These are phyloP conservation scores for Clistopyga incitator DNA, from an alignment of 2,888 invertebrate species.

Conservation along the genomic window DNA sequence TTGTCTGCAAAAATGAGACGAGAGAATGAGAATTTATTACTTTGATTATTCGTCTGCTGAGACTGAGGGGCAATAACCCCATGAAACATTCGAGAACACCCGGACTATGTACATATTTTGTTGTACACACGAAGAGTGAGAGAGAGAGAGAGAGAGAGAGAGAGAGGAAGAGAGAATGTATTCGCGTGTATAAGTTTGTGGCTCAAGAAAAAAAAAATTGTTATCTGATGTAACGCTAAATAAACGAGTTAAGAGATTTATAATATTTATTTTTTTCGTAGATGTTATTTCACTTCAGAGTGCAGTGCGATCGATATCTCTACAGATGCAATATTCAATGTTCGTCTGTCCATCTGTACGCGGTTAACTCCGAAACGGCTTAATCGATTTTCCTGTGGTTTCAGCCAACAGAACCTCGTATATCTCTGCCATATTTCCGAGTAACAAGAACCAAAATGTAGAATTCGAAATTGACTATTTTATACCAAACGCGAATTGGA, in stretches of 20 bases:
- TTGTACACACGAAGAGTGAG: slow-evolving; percentile 38
- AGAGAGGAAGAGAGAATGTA: not conserved
- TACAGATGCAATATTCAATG: no score
- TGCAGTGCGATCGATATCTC: not conserved
- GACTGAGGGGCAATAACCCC: slow-evolving; percentile 23
- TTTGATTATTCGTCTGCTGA: slow-evolving; percentile 4
- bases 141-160: slow-evolving; percentile 12
- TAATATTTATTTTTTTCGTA: not conserved
- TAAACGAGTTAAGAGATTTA: slow-evolving; percentile 26
- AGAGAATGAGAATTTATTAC: slow-evolving; percentile 15
- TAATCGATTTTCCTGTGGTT: no score
- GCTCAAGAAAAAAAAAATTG: slow-evolving; percentile 3
- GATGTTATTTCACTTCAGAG: not conserved
- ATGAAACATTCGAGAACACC: slow-evolving; percentile 48
- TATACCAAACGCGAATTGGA: no score
- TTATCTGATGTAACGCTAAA: not conserved
- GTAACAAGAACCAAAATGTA: no score
- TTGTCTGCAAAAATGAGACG: slow-evolving; percentile 15
- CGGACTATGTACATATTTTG: slow-evolving; percentile 48
- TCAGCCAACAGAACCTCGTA: no score
- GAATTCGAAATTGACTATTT: no score
- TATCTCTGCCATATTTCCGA: no score
- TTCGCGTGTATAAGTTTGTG: slow-evolving; percentile 5
- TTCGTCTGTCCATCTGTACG: no score
- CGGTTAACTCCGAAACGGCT: no score